These are phyloP conservation scores for Clavelina lepadiformis DNA, from an alignment of 23 tunicate genomes.

Conservation along the genomic window DNA sequence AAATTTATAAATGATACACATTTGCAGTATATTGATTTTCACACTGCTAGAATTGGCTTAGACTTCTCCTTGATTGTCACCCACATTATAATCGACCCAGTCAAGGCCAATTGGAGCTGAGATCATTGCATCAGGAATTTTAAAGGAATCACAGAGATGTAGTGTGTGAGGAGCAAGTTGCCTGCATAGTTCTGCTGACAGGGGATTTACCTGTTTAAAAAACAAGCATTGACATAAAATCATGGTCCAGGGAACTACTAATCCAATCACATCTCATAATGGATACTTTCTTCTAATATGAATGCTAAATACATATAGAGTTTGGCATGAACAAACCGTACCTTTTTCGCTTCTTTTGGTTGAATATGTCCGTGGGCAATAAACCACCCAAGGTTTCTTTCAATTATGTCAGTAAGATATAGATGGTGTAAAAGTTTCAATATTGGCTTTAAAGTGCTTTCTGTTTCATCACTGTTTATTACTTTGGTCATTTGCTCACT, in stretches of 20 bases:
- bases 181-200: conserved; percentile 26
- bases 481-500: conserved; percentile 49
- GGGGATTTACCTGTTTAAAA: conserved; percentile 40
- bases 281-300: too few relatives aligned
- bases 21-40: too few relatives aligned
- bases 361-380: conserved; percentile 46
- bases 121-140: conserved; percentile 67
- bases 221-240: too few relatives aligned
- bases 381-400: conserved; percentile 75
- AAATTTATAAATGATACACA: too few relatives aligned
- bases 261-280: too few relatives aligned
- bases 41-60: too few relatives aligned
- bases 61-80: conserved; percentile 93
- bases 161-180: conserved; percentile 57
- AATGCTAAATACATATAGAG: neutral
- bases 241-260: too few relatives aligned
- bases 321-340: neutral
- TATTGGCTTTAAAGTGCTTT: conserved; percentile 12
- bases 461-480: conserved; percentile 18
- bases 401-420: conserved; percentile 53
- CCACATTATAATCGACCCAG: conserved; percentile 80
- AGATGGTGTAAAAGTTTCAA: conserved; percentile 49
- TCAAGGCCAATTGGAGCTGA: conserved; percentile 87
- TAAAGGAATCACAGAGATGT: conserved; percentile 63
- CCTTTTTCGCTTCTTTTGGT: conserved; percentile 45